A percentile compares a stretch with the other conserved stretches of the same genome.
Conservation (phyloP, 2,888 invertebrate genomes). For the Coenonympha arcania region DNA sequence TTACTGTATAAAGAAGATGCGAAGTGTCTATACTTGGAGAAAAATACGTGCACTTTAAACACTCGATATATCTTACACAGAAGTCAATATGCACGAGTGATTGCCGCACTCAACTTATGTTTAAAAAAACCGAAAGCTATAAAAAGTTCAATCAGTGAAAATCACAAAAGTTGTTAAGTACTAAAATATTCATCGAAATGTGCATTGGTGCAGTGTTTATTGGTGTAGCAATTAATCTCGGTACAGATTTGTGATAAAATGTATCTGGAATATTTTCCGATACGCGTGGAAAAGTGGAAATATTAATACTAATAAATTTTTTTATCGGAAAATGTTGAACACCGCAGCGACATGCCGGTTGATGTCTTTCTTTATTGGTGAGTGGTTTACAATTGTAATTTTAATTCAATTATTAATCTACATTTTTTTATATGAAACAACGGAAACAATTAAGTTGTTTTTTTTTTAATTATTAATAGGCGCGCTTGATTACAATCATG, state of each 20-base stretch:
- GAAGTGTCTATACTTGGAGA: neutral
- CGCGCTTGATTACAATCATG: too few relatives aligned
- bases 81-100: neutral
- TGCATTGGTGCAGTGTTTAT: neutral
- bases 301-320: too few relatives aligned
- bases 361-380: conserved; percentile 54
- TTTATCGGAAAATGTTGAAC: conserved; percentile 40
- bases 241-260: neutral
- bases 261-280: neutral
- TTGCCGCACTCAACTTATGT: conserved; percentile 3
- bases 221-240: neutral
- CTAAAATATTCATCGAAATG: neutral
- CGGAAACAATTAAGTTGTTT: too few relatives aligned
- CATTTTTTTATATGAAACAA: too few relatives aligned
- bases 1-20: neutral
- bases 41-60: conserved; percentile 12
- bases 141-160: neutral
- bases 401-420: too few relatives aligned
- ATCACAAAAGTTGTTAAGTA: neutral
- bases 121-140: neutral
- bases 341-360: conserved; percentile 42
- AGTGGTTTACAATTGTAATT: conserved; percentile 31
- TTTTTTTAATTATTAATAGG: too few relatives aligned
- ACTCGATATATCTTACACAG: conserved; percentile 9
- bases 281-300: neutral